phyloP scores from a whole-genome alignment of 2,888 invertebrate species.

The Alloscopus bannaensis region DNA sequence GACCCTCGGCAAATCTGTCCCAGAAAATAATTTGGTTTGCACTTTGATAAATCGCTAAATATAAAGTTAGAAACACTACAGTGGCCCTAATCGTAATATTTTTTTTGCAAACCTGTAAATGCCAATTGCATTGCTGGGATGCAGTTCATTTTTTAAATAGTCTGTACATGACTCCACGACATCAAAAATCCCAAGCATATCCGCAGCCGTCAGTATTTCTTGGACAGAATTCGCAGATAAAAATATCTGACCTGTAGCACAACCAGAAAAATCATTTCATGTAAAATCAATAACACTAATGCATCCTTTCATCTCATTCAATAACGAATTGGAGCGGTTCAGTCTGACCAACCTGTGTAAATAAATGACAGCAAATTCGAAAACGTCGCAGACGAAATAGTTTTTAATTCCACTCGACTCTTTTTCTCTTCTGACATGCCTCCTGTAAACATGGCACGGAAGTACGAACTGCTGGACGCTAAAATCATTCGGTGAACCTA shows the following conservation, averaged over 20 bases:
- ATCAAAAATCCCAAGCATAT: conserved; percentile 91
- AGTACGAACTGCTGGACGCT: conserved; percentile 93
- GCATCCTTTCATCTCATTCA: too few species aligned
- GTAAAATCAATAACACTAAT: not conserved
- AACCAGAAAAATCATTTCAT: conserved; percentile 32
- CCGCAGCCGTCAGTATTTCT: conserved; percentile 90
- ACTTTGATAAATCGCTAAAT: too few species aligned
- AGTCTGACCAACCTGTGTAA: conserved; percentile 82
- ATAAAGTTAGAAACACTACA: too few species aligned
- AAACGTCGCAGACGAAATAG: conserved; percentile 85
- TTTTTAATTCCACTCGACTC: conserved; percentile 86
- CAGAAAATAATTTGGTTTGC: not conserved
- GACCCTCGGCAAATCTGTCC: conserved; percentile 90
- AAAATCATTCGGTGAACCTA: conserved; percentile 90
- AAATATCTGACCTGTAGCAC: conserved; percentile 79
- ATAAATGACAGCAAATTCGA: conserved; percentile 89
- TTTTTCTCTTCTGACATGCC: conserved; percentile 89
- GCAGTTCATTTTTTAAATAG: conserved; percentile 88
- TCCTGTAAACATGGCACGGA: conserved; percentile 94
- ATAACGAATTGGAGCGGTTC: not conserved
- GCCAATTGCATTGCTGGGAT: conserved; percentile 91
- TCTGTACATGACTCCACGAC: conserved; percentile 89
- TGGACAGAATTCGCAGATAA: conserved; percentile 89
- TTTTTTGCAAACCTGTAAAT: conserved; percentile 81
- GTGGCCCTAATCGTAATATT: too few species aligned